A percentile compares a stretch with the other conserved stretches of the same genome.
Conservation (phyloP, 2,797 vertebrate species). For the Lacerta agilis region DNA sequence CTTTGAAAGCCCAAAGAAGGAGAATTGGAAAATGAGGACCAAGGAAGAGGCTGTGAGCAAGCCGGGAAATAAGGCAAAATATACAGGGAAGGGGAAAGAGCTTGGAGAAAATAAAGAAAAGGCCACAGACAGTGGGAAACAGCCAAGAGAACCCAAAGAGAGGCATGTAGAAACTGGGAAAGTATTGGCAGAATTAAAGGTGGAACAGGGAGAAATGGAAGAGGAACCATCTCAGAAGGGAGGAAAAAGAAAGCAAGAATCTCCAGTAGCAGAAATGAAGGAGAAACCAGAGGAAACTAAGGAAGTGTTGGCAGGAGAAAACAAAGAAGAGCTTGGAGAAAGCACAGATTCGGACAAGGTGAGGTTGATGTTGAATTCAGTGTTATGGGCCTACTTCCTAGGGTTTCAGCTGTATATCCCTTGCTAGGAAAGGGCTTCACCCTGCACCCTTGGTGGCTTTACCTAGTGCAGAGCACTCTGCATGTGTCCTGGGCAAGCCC, state of each 20-base stretch:
- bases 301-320: not conserved
- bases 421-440: not conserved
- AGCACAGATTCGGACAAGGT: conserved; percentile 67
- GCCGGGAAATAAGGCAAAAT: not conserved
- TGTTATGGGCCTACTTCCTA: not conserved
- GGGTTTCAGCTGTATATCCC: too few species aligned
- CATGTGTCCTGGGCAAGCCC: not conserved
- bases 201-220: not conserved
- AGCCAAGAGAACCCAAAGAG: not conserved
- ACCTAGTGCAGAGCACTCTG: not conserved
- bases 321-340: not conserved
- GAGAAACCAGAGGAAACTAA: rapidly evolving
- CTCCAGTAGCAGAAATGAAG: not conserved
- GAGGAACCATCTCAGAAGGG: not conserved
- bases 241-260: not conserved
- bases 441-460: rapidly evolving
- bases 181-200: not conserved
- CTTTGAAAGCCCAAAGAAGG: conserved; percentile 10
- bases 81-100: not conserved
- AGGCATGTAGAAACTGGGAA: not conserved
- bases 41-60: conserved; percentile 4
- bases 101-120: conserved; percentile 9
- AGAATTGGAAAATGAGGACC: conserved; percentile 2
- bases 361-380: not conserved
- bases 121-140: not conserved